phyloP scores from a whole-genome alignment of 2,113 vertebrate genomes.

The Corythornis vintsioides region DNA sequence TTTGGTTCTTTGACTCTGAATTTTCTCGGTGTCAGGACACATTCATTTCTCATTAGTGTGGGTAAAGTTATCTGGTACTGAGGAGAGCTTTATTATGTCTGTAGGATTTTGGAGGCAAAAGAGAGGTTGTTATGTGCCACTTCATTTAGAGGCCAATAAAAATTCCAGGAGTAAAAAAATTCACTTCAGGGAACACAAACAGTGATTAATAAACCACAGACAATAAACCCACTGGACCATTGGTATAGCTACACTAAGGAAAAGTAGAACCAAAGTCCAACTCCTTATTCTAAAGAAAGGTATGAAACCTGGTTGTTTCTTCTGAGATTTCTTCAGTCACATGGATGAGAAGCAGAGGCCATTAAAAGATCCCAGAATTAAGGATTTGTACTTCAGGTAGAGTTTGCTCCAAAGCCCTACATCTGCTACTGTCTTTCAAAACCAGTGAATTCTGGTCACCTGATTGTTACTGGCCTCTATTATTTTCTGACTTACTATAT shows the following conservation, averaged over 20 bases:
- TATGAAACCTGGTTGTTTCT: background rate
- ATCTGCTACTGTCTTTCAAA: background rate
- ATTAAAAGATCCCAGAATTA: background rate
- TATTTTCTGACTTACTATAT: background rate
- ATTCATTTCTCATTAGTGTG: background rate
- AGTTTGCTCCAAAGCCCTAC: background rate
- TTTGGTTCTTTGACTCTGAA: background rate
- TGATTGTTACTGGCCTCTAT: rapidly evolving
- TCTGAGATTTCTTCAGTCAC: background rate
- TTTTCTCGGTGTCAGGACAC: background rate
- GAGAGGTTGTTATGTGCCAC: background rate
- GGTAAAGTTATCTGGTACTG: background rate
- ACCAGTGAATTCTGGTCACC: background rate
- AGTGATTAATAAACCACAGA: background rate
- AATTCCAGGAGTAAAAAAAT: background rate
- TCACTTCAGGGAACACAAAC: background rate
- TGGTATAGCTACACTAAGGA: background rate
- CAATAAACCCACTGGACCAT: background rate
- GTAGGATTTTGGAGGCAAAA: background rate
- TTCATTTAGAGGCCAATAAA: background rate
- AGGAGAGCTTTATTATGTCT: background rate
- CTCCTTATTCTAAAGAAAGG: background rate
- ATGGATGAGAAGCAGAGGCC: background rate
- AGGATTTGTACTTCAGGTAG: background rate
- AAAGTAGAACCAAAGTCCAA: background rate